phyloP scores from a whole-genome alignment of 2,797 vertebrate species.

The Todus mexicanus region DNA sequence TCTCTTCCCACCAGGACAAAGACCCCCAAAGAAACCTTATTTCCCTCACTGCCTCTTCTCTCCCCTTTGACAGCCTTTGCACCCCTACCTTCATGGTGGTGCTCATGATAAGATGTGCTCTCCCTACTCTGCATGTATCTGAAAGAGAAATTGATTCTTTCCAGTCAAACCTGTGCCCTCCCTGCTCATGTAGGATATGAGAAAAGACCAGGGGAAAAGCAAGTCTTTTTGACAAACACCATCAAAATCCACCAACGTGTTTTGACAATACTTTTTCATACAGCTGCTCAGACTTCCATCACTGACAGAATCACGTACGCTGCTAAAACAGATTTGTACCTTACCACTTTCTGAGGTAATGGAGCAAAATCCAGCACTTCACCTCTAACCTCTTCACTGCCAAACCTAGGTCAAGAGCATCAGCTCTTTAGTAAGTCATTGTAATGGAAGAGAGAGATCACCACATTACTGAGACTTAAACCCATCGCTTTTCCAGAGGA shows the following conservation, averaged over 20 bases:
- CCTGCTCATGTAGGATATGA: not conserved
- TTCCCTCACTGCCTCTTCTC: not conserved
- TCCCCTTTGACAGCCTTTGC: not conserved
- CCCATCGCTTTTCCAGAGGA: not conserved
- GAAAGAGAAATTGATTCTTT: not conserved
- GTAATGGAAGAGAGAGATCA: not conserved
- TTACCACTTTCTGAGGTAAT: not conserved
- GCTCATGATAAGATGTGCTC: not conserved
- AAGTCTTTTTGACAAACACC: not conserved
- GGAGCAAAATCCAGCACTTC: not conserved
- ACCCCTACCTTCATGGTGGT: not conserved
- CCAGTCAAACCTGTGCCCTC: not conserved
- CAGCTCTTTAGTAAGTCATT: not conserved
- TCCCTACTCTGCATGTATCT: accelerated
- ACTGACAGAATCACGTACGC: accelerated
- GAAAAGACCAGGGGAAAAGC: not conserved
- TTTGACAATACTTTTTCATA: not conserved
- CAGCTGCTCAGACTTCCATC: not conserved
- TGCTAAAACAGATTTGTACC: not conserved
- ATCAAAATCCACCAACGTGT: not conserved
- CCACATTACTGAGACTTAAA: accelerated
- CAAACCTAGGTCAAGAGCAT: not conserved
- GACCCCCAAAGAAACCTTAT: not conserved
- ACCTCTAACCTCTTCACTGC: not conserved
- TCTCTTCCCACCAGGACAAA: not conserved